Base-by-base conservation (phyloP, 2,888 invertebrate species). In the Agonopterix alstromeriana region DNA sequence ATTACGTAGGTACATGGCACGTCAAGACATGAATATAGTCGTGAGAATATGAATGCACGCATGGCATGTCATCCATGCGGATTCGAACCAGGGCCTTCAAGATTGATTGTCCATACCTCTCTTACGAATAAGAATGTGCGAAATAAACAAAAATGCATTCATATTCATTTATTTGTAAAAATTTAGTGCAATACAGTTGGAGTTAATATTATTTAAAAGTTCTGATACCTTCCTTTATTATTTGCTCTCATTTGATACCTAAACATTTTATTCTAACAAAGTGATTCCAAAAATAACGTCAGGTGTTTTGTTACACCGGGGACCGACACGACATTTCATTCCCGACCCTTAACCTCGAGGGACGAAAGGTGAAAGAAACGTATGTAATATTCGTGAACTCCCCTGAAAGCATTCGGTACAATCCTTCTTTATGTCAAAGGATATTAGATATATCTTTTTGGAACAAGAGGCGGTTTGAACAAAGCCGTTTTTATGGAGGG, bases 401-500 rank as follows among this genome's bases (percentile, higher is more conserved):
- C 53, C 52, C 60, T 57, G 55, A 56, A 56, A 51, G 55, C 55
- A 54, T 57, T 54, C 52, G 54, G 45, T 54, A 56, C 50, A 55
- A 57, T 57, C 55, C 51, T 58, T 54, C 56, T 60, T 58, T 61
- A 55, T 55, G 56, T 59, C 61, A 60, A 64, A 61, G 52, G 52
- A 53, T 50, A 49, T 48, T 52, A 52, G 46, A 52, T 50, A 52
- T 14, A 12, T 8, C 11, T 27, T 43, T n/a, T 42, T 42, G 42
- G 11, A 42, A 42, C 10, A 42, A 38, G 38, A 38, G n/a, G 3
- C 14, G 17, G n/a, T 38, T 1, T 5, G 27, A 38, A 38, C 10
- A n/a, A 38, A 38, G n/a, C 38, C 38, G 9, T n/a, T 38, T 38
- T 38, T 38, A 38, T 38, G 38, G 38, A 38, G 9, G n/a, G 38